Evolutionary conservation across 37 sponge, comb jelly and placozoan genomes (phyloP), one percentile per base, ranked within the genome.

Genomic region (Spongilla lacustris): DNA sequence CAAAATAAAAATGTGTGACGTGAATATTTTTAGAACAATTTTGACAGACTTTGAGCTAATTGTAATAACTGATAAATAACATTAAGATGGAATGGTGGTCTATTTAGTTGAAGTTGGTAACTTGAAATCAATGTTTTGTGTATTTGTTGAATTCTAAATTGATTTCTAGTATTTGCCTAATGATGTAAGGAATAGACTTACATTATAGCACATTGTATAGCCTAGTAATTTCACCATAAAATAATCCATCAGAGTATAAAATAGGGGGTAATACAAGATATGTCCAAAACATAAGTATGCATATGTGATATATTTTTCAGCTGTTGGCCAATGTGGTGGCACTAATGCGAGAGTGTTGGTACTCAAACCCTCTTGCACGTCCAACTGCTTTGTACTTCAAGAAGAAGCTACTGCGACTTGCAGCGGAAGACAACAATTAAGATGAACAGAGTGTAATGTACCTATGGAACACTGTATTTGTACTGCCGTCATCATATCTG

Each of bases 331-430:
- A 68, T 38, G 58, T 95, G 91, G 70, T 58, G 14, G 78, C 68
- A 22, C 5, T 93, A 48, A 90, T 96, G 89, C 25, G 69, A 33
- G 96, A 93, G 32, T 96, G 96, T 46, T 96, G 96, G 96, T 89
- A 81, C 73, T 50, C 34, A 31, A 84, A 89, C 74, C 50, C 77
- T 24, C 58, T 78, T 14, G 93, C 94, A 27, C 68, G 96, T 88
- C 94, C 91, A 21, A 91, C 89, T 48, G 91, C 94, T 8, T 38
- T 91, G 31, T 76, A 86, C 35, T 32, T 96, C 38, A 93, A 93
- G 76, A 91, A 91, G 86, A 93, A 78, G 31, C 81, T 96, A 2
- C 48, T 28, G 36, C 73, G 80, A 70, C 41, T 90, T 8, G 48
- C 76, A 28, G 50, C 77, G 50, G 79, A 83, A n/a, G 66, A 86